These are phyloP conservation scores for Piprites chloris DNA, from an alignment of 2,113 vertebrate species.

Conservation along the genomic window DNA sequence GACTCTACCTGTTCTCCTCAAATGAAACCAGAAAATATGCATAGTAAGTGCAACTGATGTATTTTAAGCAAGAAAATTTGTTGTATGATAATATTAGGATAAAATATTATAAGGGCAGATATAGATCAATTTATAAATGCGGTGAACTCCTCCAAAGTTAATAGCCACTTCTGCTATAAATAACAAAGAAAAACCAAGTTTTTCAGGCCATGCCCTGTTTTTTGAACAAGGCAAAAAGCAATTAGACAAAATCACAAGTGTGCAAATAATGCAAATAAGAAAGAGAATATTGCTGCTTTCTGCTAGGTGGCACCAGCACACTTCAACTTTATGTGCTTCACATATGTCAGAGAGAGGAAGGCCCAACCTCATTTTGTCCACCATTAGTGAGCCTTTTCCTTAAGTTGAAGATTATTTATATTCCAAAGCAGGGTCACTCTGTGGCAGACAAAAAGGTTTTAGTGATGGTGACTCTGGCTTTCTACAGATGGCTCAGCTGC, in stretches of 20 bases:
- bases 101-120: not conserved
- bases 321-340: not conserved
- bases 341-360: not conserved
- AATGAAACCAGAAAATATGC: not conserved
- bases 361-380: not conserved
- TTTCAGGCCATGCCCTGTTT: not conserved
- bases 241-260: not conserved
- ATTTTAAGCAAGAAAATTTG: not conserved
- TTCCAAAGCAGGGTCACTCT: not conserved
- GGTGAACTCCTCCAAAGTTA: not conserved
- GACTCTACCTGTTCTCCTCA: not conserved
- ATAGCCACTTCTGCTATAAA: not conserved
- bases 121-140: not conserved
- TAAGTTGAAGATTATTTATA: not conserved
- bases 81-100: not conserved
- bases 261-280: not conserved
- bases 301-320: not conserved
- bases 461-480: not conserved
- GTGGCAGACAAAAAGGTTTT: not conserved
- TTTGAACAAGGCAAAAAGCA: not conserved
- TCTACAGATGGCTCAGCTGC: not conserved
- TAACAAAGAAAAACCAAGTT: not conserved
- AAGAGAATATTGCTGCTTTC: not conserved
- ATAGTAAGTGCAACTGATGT: not conserved
- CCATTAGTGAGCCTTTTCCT: not conserved